These are phyloP conservation scores for Acleris holmiana DNA, from an alignment of 2,888 invertebrate genomes.

Conservation along the genomic window DNA sequence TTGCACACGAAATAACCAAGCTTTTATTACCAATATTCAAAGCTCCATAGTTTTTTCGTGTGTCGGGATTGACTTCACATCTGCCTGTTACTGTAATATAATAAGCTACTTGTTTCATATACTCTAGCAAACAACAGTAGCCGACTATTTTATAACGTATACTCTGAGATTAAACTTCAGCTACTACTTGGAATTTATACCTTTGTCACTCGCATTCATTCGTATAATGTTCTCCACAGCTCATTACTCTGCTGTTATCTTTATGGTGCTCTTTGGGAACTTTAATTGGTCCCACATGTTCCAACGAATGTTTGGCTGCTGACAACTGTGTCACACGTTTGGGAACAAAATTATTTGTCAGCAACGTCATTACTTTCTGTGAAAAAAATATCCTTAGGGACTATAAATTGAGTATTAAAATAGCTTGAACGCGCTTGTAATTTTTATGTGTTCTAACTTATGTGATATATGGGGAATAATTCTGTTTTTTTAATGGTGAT, in stretches of 20 bases:
- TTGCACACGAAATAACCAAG: no score
- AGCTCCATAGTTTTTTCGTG: no score
- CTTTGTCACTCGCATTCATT: slow-evolving; percentile 73
- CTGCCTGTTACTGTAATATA: background rate
- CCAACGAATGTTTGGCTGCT: slow-evolving; percentile 63
- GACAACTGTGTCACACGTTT: slow-evolving; percentile 63
- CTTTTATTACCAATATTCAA: no score
- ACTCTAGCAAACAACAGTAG: slow-evolving; percentile 11
- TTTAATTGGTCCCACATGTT: slow-evolving; percentile 82
- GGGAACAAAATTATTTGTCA: slow-evolving; percentile 43
- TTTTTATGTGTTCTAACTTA: no score
- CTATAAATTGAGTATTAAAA: background rate
- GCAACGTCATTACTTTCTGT: slow-evolving; percentile 15
- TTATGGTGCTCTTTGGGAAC: slow-evolving; percentile 73
- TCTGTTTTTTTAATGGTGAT: no score
- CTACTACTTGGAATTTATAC: slow-evolving; percentile 47
- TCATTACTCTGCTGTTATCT: slow-evolving; percentile 79
- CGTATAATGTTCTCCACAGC: slow-evolving; percentile 76
- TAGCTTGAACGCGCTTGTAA: no score
- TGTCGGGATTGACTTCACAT: no score
- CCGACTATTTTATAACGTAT: slow-evolving; percentile 8
- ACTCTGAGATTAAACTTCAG: slow-evolving; percentile 12
- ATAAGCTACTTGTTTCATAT: background rate
- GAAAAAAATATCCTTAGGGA: background rate
- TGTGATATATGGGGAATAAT: no score